phyloP scores from a whole-genome alignment of 2,797 vertebrate genomes.

The Corythornis leucogaster region DNA sequence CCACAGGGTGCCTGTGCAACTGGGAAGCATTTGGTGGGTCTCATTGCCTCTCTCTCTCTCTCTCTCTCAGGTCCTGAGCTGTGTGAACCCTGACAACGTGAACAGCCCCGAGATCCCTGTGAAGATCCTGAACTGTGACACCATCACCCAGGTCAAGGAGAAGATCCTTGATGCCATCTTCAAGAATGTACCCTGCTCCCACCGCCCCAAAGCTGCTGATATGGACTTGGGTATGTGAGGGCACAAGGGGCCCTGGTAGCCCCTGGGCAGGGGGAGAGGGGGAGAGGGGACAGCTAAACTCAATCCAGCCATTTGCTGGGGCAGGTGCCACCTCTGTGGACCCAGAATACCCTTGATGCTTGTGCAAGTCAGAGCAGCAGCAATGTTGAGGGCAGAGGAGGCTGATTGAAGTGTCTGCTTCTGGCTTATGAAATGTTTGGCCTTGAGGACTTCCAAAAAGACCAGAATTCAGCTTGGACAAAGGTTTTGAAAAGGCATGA shows the following conservation, averaged over 20 bases:
- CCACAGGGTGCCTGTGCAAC: not conserved
- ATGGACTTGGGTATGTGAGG: constrained; percentile 92
- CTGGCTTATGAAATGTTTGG: not conserved
- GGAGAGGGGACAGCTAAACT: not conserved
- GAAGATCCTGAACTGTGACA: constrained; percentile 96
- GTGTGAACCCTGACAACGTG: constrained; percentile 93
- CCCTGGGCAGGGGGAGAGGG: fast-evolving
- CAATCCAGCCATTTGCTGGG: not conserved
- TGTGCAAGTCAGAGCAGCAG: not conserved
- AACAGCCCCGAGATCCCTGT: constrained; percentile 95
- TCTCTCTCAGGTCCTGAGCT: constrained; percentile 89
- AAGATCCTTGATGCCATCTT: constrained; percentile 98
- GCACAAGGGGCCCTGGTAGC: no score
- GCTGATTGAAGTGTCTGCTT: not conserved
- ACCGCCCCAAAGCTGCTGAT: constrained; percentile 93
- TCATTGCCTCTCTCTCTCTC: not conserved
- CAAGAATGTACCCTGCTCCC: constrained; percentile 96
- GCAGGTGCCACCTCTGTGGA: not conserved
- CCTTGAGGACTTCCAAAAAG: not conserved
- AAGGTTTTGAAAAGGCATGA: not conserved
- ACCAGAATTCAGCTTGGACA: not conserved
- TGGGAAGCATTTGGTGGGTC: not conserved
- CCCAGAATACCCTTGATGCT: not conserved
- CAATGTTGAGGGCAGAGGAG: not conserved
- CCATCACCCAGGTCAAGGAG: constrained; percentile 97